A percentile compares a stretch with the other conserved stretches of the same genome.
phyloP scores from a whole-genome alignment of 1,140 invertebrate species.

The Brevipalpus yothersi region DNA sequence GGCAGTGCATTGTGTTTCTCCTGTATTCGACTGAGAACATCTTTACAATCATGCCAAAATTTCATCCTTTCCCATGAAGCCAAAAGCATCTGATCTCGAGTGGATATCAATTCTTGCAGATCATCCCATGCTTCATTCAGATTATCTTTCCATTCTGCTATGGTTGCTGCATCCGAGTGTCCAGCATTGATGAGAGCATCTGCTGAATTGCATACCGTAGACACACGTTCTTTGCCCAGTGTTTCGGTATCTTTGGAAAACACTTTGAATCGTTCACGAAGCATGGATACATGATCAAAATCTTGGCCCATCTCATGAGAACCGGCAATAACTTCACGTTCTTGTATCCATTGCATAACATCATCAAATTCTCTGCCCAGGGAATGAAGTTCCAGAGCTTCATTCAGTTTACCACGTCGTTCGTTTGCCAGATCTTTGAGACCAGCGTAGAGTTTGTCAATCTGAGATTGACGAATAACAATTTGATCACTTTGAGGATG shows the following conservation, averaged over 20 bases:
- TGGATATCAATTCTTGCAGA: constrained; percentile 88
- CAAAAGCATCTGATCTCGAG: constrained; percentile 81
- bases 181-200: constrained; percentile 80
- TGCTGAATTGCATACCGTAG: constrained; percentile 76
- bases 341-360: constrained; percentile 95
- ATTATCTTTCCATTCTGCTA: constrained; percentile 96
- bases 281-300: constrained; percentile 86
- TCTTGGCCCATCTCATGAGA: constrained; percentile 95
- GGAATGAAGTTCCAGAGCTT: constrained; percentile 84
- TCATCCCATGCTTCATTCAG: constrained; percentile 98
- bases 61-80: constrained; percentile 91
- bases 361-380: constrained; percentile 92
- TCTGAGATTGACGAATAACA: constrained; percentile 82
- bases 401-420: constrained; percentile 73
- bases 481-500: constrained; percentile 70
- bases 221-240: constrained; percentile 80
- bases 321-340: constrained; percentile 83
- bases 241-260: constrained; percentile 89
- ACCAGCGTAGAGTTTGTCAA: constrained; percentile 94
- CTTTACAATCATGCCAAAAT: constrained; percentile 99
- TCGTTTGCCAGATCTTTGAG: constrained; percentile 89
- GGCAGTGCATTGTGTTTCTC: constrained; percentile 85
- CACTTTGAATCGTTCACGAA: constrained; percentile 78
- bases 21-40: constrained; percentile 69
- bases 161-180: constrained; percentile 88